A percentile compares a stretch with the other conserved stretches of the same genome.
These are phyloP conservation scores for Malurus splendens DNA, from an alignment of 2,797 vertebrate species.

Conservation along the genomic window DNA sequence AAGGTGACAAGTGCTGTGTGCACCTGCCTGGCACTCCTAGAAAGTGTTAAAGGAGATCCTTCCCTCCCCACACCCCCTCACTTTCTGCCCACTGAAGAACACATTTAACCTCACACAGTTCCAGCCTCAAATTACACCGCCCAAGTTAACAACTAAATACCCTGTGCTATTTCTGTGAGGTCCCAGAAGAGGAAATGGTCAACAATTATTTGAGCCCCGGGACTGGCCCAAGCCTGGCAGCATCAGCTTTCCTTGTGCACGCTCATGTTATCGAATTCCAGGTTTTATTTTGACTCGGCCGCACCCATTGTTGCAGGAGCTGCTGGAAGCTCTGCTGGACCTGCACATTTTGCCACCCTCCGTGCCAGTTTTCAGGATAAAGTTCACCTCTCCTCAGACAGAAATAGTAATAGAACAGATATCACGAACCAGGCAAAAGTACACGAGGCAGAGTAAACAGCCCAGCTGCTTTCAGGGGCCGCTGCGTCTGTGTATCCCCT, in stretches of 20 bases:
- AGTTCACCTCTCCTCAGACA: constrained; percentile 1
- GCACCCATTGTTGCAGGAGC: neutral
- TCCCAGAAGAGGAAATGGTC: constrained; percentile 15
- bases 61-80: neutral
- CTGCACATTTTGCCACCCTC: neutral
- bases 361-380: neutral
- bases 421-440: neutral
- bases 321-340: neutral
- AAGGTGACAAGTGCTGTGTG: neutral
- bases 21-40: neutral
- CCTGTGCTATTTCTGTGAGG: neutral
- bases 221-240: neutral
- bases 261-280: neutral
- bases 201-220: neutral
- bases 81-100: neutral
- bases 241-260: neutral
- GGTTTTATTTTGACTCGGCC: neutral
- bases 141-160: neutral
- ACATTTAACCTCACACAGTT: neutral
- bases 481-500: neutral
- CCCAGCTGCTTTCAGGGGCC: neutral
- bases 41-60: neutral
- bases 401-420: constrained; percentile 28
- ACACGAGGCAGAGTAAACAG: neutral
- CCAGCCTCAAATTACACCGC: neutral